These are phyloP conservation scores for Patiria pectinifera DNA, from an alignment of 53 echinoderm and acorn worm species.

Conservation along the genomic window DNA sequence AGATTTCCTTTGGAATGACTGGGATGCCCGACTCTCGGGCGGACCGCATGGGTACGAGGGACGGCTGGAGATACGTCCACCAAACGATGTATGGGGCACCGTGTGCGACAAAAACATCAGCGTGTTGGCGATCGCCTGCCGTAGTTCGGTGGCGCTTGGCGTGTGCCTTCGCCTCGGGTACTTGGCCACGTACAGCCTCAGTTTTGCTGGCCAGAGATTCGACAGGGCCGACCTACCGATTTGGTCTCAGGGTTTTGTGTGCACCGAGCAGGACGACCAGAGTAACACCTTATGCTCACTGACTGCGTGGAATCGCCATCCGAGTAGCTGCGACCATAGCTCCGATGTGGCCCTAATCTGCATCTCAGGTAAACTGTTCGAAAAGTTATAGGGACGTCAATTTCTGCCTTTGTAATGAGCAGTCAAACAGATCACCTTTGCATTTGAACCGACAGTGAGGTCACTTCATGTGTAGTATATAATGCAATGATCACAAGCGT, in stretches of 20 bases:
- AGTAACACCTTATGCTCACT: neutral
- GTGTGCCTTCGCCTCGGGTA: neutral
- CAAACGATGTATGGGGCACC: neutral
- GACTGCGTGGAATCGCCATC: neutral
- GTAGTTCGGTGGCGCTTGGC: neutral
- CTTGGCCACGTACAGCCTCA: neutral
- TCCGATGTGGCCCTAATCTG: neutral
- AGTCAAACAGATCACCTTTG: too few species aligned
- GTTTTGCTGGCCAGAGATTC: neutral
- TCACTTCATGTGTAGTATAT: too few species aligned
- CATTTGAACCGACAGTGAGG: too few species aligned
- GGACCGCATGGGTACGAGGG: neutral
- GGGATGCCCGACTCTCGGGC: neutral
- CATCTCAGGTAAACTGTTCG: neutral
- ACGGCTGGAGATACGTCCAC: neutral
- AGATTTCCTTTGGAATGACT: neutral
- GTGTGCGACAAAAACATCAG: neutral
- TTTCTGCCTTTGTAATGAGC: too few species aligned
- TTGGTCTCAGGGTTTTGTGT: neutral
- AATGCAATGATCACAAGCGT: too few species aligned
- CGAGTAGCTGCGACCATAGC: neutral
- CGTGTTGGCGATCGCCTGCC: neutral
- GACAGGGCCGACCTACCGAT: neutral
- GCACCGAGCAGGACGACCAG: neutral
- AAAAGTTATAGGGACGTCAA: too few species aligned